A percentile compares a stretch with the other conserved stretches of the same genome.
Evolutionary conservation across 2,797 vertebrate genomes (phyloP).

Genomic region (Cercopithecus diana): DNA sequence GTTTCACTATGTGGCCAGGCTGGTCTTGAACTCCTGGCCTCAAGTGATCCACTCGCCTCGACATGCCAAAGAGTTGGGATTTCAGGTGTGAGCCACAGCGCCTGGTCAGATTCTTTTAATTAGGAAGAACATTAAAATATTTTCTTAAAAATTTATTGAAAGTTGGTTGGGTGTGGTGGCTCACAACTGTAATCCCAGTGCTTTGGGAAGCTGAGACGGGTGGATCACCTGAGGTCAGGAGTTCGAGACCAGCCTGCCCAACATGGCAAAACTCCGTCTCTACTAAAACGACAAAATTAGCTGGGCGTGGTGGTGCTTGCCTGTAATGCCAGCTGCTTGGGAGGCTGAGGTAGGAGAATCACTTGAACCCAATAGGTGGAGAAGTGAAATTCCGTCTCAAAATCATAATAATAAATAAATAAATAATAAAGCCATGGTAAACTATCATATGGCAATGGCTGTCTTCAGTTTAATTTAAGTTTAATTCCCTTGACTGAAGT

Average conservation of each 20-base stretch:
- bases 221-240: not conserved
- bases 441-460: not conserved
- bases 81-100: not conserved
- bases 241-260: not conserved
- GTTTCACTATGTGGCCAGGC: not conserved
- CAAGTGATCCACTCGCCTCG: not conserved
- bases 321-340: not conserved
- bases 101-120: not conserved
- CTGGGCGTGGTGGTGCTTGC: not conserved
- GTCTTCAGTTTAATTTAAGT: not conserved
- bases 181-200: not conserved
- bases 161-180: not conserved
- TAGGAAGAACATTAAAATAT: conserved; percentile 1
- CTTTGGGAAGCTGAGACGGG: not conserved
- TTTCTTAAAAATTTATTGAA: not conserved
- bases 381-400: not conserved
- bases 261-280: not conserved
- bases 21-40: not conserved
- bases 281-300: not conserved
- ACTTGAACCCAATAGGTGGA: not conserved
- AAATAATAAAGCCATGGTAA: conserved; percentile 6
- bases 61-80: not conserved
- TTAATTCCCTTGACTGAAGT: not conserved
- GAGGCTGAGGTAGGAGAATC: not conserved
- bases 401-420: not conserved